phyloP scores from a whole-genome alignment of 2,797 vertebrate species.

The Potorous gilbertii region DNA sequence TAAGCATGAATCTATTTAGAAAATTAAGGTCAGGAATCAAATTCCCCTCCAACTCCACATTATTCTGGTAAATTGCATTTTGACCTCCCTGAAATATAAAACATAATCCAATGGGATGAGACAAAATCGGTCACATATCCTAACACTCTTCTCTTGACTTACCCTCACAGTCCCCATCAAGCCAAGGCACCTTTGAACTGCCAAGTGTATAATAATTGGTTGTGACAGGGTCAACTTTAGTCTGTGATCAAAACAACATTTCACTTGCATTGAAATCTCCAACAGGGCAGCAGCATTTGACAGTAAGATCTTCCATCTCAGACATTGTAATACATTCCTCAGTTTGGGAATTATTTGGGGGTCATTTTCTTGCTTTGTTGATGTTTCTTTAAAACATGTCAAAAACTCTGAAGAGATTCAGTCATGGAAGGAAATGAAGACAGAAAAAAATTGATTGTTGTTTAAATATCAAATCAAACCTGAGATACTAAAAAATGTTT shows the following conservation, averaged over 20 bases:
- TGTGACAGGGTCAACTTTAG: background rate
- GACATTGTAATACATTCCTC: background rate
- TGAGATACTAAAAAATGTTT: background rate
- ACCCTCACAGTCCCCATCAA: background rate
- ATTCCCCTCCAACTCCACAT: background rate
- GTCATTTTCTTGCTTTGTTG: background rate
- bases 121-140: background rate
- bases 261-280: background rate
- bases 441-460: conserved; percentile 8
- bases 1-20: background rate
- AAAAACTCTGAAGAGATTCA: conserved; percentile 6
- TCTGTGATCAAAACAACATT: background rate
- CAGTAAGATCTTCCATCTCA: background rate
- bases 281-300: background rate
- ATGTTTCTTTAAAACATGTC: background rate
- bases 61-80: background rate
- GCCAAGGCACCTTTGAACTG: background rate
- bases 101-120: rapidly evolving
- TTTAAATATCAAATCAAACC: background rate
- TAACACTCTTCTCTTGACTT: background rate
- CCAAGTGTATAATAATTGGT: background rate
- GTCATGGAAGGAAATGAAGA: background rate
- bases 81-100: background rate
- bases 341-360: background rate
- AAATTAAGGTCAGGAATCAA: background rate